Base-by-base conservation (phyloP, 2,113 vertebrate species). In the Pristiophorus japonicus region DNA sequence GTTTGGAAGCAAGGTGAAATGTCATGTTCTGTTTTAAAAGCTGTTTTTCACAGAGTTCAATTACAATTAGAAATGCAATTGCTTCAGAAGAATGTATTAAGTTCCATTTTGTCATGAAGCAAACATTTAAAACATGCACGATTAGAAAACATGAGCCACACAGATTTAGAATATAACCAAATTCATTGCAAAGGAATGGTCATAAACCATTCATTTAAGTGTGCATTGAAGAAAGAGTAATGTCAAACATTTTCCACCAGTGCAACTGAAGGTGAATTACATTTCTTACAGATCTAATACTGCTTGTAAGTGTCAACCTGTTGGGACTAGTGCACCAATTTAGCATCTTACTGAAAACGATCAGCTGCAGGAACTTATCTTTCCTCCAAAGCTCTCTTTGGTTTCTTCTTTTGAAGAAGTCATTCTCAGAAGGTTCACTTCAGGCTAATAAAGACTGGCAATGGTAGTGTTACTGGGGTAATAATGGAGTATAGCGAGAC, bases 71-170 rank as follows among this genome's bases (percentile, higher is more conserved):
- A 94, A 70, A 70, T 34, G 66, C 65, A 70, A 94, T 70, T 70
- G 93, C 65, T 70, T 70, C 10, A 27, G 14, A 67, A 6, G 38
- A 94, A 67, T 94, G 93, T 70, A 30, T 94, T 94, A 47, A 94
- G 65, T 70, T 94, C 42, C 93, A 94, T 47, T 45, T 70, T 12
- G 22, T 94, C 93, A 94, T 47, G 27, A 16, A 94, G 42, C 65
- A 94, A 94, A 51, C 93, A 94, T 70, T 67, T 94, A 14, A 94
- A 94, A 94, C 93, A 94, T 70, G 65, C 65, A 70, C 30, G 22
- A 42, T 30, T 70, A 42, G 65, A 94, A 94, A 94, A 94, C 92
- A 66, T 67, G 91, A 94, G 59, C 62, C 62, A 47, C 45, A 27
- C 20, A 51, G 65, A 51, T 24, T 94, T 70, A 34, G 20, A 94